A percentile compares a stretch with the other conserved stretches of the same genome.
Evolutionary conservation across 2,797 vertebrate species (phyloP).

Genomic region (Manis pentadactyla): DNA sequence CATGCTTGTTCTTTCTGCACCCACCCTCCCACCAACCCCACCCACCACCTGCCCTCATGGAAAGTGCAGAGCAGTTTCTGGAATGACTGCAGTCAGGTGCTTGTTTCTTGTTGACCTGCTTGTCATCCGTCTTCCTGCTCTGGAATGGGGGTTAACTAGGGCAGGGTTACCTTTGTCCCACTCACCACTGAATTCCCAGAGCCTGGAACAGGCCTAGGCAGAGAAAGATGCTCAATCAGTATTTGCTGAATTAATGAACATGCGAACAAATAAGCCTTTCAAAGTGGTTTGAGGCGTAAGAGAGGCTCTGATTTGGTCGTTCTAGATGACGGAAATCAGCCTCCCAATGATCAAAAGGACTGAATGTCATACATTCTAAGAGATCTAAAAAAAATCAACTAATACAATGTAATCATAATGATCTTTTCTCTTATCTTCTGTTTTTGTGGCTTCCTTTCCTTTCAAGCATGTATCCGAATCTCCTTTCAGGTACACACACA

Average conservation of each 20-base stretch:
- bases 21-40: too few species aligned
- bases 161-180: neutral
- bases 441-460: neutral
- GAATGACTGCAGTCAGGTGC: too few species aligned
- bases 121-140: neutral
- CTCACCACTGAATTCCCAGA: neutral
- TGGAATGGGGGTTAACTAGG: neutral
- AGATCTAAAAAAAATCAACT: neutral
- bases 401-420: neutral
- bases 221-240: neutral
- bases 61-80: neutral
- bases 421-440: neutral
- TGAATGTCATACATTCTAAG: neutral
- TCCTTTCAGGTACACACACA: neutral
- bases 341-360: neutral
- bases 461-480: fast-evolving
- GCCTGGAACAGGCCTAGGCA: neutral
- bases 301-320: neutral
- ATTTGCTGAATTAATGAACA: neutral
- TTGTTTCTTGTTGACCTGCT: neutral
- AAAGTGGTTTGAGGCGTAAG: neutral
- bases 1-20: neutral
- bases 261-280: neutral
- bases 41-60: too few species aligned
- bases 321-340: neutral